Evolutionary conservation across 2,888 invertebrate species (phyloP).

Genomic region (Tachina fera): DNA sequence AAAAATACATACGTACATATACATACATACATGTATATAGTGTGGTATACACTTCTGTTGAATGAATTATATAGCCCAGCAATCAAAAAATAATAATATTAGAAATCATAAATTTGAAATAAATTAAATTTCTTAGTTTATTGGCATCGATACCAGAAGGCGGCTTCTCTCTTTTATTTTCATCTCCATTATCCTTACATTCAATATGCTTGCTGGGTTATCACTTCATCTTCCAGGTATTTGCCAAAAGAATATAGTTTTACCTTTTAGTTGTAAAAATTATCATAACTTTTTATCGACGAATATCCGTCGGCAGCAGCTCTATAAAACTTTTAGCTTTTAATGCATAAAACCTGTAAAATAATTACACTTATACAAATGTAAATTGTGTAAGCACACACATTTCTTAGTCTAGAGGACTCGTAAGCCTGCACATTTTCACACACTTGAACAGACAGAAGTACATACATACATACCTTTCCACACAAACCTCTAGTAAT

Average conservation of each 20-base stretch:
- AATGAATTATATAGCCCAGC: too few species aligned
- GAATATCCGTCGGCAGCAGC: slow-evolving; percentile 1
- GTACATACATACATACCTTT: not conserved
- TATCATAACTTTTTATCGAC: slow-evolving; percentile 49
- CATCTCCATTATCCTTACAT: not conserved
- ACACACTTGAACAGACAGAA: not conserved
- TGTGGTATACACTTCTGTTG: too few species aligned
- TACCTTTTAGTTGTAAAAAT: slow-evolving; percentile 58
- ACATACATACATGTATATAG: too few species aligned
- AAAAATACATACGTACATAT: too few species aligned
- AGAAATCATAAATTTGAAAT: too few species aligned
- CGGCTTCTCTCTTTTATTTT: too few species aligned
- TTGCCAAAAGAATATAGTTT: slow-evolving; percentile 32
- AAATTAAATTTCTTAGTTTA: too few species aligned
- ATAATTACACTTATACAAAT: not conserved
- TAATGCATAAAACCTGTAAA: slow-evolving; percentile 9
- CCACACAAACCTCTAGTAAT: not conserved
- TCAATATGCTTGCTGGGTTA: not conserved
- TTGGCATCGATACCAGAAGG: too few species aligned
- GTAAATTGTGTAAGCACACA: not conserved
- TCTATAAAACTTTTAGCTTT: not conserved
- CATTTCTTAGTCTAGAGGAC: not conserved
- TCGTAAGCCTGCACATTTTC: not conserved
- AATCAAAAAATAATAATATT: too few species aligned
- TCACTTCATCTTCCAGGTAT: not conserved